These are phyloP conservation scores for Micromys minutus DNA, from an alignment of 2,113 vertebrate species.

Conservation along the genomic window DNA sequence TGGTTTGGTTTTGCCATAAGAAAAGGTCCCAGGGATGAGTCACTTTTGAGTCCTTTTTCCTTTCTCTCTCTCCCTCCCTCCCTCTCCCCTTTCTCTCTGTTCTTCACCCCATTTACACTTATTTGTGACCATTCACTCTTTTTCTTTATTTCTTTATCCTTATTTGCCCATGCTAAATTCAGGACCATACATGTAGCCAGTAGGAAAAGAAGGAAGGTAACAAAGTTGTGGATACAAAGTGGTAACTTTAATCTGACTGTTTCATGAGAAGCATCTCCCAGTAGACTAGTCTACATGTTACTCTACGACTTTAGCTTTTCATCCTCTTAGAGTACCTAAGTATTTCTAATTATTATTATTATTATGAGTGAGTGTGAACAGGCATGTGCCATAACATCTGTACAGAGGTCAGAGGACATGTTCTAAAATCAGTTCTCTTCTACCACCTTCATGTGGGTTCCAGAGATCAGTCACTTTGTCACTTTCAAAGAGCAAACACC, in stretches of 20 bases:
- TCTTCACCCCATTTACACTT: neutral
- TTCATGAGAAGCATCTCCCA: neutral
- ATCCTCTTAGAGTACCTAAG: neutral
- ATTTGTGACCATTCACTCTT: neutral
- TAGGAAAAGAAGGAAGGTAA: neutral
- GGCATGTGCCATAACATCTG: neutral
- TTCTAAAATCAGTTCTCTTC: neutral
- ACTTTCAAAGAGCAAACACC: neutral
- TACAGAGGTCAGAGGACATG: neutral
- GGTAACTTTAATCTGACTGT: neutral
- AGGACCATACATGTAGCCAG: neutral
- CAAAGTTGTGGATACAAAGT: neutral
- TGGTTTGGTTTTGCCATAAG: no score
- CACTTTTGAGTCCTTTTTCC: neutral
- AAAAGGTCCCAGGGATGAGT: neutral
- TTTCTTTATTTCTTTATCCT: neutral
- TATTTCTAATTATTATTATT: neutral
- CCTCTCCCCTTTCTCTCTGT: no score
- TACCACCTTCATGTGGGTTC: neutral
- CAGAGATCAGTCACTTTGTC: neutral
- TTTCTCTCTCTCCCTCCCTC: neutral
- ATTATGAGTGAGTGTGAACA: neutral
- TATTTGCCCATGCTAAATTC: neutral
- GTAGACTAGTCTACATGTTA: neutral
- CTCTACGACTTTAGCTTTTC: fast-evolving